Evolutionary conservation across 2,888 invertebrate genomes (phyloP), one percentile per base, ranked within the genome.

Genomic region (Alcis repandata): DNA sequence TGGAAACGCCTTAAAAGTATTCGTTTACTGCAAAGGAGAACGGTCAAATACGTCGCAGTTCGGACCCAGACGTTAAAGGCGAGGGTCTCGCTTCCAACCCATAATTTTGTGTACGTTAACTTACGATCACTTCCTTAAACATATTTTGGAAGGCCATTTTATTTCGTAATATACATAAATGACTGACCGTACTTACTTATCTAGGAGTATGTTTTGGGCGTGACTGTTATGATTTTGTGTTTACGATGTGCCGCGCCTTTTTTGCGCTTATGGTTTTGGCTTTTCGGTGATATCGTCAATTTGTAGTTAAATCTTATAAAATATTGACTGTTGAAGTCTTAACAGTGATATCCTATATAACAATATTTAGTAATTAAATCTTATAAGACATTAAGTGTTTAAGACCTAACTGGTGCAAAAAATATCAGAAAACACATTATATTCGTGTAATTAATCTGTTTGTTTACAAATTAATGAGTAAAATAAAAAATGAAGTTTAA

Each of bases 41-140:
- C 64, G 72, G 67, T 75, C 78, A 73, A 80, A 84, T 80, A 80
- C 77, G 78, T 76, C 74, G 77, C 49, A 76, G 72, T 59, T 62
- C 45, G 67, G 59, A 33, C 67, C 62, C 68, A 76, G 78, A 77
- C 75, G 75, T 79, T 79, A 80, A 71, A 66, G 77, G 75, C 76
- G 77, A 74, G 80, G 80, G 78, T 70, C 69, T 54, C 67, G 53
- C 15, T 59, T 13, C 36, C 19, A 13, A n/a, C 43, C 70, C 64
- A 72, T 72, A 75, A 73, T 67, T 69, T 67, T 54, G 63, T 70
- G 63, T 59, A 63, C 65, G 52, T 17, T 56, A 51, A 70, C 52
- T 62, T 67, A 72, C 65, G 67, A 51, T 57, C 63, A 45, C 48
- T 60, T 68, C 41, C 60, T 60, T 52, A 20, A 57, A 57, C 65